These are phyloP conservation scores for Ophion slaviceki DNA, from an alignment of 2,888 invertebrate genomes.

Conservation along the genomic window DNA sequence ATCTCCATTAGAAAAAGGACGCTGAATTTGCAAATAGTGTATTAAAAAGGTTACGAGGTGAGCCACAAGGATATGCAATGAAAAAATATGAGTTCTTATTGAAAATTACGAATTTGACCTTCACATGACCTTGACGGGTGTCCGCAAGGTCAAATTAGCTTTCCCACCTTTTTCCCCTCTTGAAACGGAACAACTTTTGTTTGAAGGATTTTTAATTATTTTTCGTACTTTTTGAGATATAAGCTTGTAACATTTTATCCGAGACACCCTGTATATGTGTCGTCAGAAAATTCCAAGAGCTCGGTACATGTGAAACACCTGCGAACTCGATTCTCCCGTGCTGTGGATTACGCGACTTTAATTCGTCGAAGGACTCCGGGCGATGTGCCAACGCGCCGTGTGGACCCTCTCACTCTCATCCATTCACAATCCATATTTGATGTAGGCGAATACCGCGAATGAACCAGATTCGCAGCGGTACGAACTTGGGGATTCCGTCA, in stretches of 20 bases:
- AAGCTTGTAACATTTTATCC: not conserved
- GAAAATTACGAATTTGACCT: not conserved
- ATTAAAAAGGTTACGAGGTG: too few relatives aligned
- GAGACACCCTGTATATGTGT: not conserved
- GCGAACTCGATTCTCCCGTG: slow-evolving; percentile 21
- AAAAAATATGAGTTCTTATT: not conserved
- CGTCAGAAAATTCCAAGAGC: slow-evolving; percentile 38
- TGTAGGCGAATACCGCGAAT: slow-evolving; percentile 36
- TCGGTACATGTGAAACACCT: slow-evolving; percentile 34
- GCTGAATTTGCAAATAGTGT: too few relatives aligned
- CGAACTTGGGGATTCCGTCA: not conserved
- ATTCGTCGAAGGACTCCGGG: slow-evolving; percentile 43
- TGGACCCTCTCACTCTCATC: slow-evolving; percentile 24
- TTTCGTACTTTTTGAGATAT: too few relatives aligned
- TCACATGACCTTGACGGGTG: too few relatives aligned
- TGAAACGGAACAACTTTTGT: too few relatives aligned
- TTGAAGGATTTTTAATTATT: too few relatives aligned
- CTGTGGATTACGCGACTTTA: slow-evolving; percentile 16
- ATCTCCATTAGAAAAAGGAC: too few relatives aligned
- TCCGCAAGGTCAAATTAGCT: too few relatives aligned
- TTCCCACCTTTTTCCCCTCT: too few relatives aligned
- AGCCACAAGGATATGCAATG: not conserved
- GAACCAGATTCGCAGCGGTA: slow-evolving; percentile 36
- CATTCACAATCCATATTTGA: slow-evolving; percentile 55
- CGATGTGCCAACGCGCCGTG: slow-evolving; percentile 37